Percentiles rank a stretch among this genome's conserved stretches.
These are phyloP conservation scores for Polietes domitor DNA, from an alignment of 2,888 invertebrate species.

Conservation along the genomic window DNA sequence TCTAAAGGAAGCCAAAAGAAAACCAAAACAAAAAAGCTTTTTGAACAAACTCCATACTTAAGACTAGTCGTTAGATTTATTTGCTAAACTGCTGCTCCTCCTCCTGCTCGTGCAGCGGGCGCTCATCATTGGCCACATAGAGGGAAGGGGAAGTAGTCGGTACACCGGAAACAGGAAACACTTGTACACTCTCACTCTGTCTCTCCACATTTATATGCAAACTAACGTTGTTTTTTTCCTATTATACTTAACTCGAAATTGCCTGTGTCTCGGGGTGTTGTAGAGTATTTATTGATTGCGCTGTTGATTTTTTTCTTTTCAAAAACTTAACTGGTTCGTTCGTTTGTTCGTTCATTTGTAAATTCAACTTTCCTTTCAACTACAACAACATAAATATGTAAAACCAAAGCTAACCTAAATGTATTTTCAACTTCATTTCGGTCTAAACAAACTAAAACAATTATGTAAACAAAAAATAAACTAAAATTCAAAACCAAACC, in stretches of 20 bases:
- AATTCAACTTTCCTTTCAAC: conserved; percentile 43
- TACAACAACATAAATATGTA: conserved; percentile 23
- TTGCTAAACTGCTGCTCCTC: neutral
- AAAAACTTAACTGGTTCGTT: too few relatives aligned
- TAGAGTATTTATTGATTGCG: neutral
- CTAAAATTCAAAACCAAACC: too few relatives aligned
- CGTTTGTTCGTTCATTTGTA: conserved; percentile 12
- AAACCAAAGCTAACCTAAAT: neutral
- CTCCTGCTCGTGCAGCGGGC: neutral
- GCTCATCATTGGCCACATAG: neutral
- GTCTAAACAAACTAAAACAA: neutral
- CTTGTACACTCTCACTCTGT: neutral
- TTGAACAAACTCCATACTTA: conserved; percentile 49
- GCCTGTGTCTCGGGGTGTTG: neutral
- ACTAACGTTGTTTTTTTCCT: neutral
- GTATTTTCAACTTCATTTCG: conserved; percentile 14
- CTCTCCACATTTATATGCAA: neutral
- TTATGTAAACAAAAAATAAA: conserved; percentile 16
- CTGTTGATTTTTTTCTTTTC: neutral
- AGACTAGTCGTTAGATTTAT: conserved; percentile 52
- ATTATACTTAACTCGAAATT: neutral
- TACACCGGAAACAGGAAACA: conserved; percentile 22
- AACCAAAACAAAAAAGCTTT: conserved; percentile 49
- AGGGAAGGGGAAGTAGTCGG: neutral
- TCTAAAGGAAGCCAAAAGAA: conserved; percentile 35